Evolutionary conservation across 64 coral and sea anemone genomes (phyloP).

Genomic region (Pocillopora damicornis): DNA sequence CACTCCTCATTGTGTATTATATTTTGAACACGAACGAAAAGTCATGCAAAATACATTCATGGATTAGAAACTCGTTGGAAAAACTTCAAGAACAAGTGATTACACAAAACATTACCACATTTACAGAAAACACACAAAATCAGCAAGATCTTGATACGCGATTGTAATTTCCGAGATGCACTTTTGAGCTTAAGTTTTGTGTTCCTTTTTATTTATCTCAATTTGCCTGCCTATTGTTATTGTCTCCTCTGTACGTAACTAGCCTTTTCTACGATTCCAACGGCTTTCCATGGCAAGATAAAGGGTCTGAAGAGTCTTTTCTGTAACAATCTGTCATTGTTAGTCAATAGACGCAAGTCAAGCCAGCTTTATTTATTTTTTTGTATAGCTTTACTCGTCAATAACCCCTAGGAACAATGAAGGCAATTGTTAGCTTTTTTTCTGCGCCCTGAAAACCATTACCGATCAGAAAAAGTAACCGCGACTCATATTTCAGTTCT

Average conservation of each 20-base stretch:
- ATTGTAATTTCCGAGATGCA: background rate
- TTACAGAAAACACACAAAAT: background rate
- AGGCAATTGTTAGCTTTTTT: background rate
- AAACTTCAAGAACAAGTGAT: constrained; percentile 9
- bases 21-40: background rate
- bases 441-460: background rate
- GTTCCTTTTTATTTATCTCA: background rate
- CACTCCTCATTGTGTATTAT: no score
- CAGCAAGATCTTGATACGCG: background rate
- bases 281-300: background rate
- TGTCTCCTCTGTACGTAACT: background rate
- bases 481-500: background rate
- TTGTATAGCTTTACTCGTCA: background rate
- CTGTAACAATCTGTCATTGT: background rate
- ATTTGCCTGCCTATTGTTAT: background rate
- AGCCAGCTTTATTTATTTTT: constrained; percentile 29
- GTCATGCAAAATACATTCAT: background rate
- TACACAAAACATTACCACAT: background rate
- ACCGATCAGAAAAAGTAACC: no score
- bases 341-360: background rate
- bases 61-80: background rate
- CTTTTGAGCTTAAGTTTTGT: background rate
- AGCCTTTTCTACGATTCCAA: background rate
- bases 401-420: background rate
- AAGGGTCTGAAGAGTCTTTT: background rate